These are phyloP conservation scores for Mormoops blainvillei DNA, from an alignment of 2,113 vertebrate genomes.

Conservation along the genomic window DNA sequence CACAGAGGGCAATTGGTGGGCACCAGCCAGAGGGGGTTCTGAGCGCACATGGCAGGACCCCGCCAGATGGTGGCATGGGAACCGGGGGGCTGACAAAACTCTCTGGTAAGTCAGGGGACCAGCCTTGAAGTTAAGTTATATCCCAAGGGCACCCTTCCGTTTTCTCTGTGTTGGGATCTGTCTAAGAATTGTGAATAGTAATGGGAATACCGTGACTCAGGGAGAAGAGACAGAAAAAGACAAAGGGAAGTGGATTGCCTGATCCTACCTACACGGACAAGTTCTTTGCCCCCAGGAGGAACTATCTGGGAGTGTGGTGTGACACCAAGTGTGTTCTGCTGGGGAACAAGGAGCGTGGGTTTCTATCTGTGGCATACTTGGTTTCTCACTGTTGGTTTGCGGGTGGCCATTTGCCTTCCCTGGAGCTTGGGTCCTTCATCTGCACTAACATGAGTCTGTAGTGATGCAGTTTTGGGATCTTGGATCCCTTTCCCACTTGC, in stretches of 20 bases:
- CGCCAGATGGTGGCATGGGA: background rate
- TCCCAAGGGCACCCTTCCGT: background rate
- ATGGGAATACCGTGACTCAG: background rate
- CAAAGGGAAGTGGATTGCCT: background rate
- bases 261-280: background rate
- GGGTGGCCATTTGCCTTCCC: background rate
- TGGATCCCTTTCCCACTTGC: accelerated
- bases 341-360: background rate
- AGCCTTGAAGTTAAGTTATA: background rate
- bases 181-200: background rate
- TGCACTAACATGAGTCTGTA: background rate
- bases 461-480: background rate
- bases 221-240: background rate
- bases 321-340: accelerated
- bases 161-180: background rate
- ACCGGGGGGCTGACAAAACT: background rate
- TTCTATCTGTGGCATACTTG: background rate
- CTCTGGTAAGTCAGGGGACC: background rate
- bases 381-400: background rate
- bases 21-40: background rate
- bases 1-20: background rate
- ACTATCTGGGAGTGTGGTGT: background rate
- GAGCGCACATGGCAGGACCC: background rate
- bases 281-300: background rate
- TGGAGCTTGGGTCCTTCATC: background rate